phyloP scores from a whole-genome alignment of 2,888 invertebrate species.

The Baronia brevicornis region DNA sequence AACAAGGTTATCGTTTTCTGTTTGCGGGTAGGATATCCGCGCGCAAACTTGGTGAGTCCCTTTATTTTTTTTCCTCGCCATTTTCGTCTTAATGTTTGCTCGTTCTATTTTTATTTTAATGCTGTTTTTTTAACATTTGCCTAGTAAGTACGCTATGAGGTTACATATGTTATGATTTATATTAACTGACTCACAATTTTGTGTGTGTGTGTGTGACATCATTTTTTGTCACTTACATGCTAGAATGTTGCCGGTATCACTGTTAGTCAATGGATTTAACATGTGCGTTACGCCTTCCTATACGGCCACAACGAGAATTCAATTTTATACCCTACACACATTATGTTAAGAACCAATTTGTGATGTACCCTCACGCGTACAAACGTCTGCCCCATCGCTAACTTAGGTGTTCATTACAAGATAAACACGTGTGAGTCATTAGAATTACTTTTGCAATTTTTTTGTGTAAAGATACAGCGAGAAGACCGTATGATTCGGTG shows the following conservation, averaged over 20 bases:
- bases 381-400: conserved; percentile 6
- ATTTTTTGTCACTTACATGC: conserved; percentile 8
- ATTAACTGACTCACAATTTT: conserved; percentile 27
- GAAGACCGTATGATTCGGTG: too few relatives aligned
- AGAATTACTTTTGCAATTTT: too few relatives aligned
- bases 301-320: background rate
- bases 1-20: conserved; percentile 58
- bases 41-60: conserved; percentile 29
- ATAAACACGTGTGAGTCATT: conserved; percentile 10
- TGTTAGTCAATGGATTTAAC: conserved; percentile 17
- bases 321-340: background rate
- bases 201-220: conserved; percentile 27
- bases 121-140: too few relatives aligned
- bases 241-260: conserved; percentile 11
- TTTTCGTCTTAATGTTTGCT: conserved; percentile 28
- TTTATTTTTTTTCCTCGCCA: conserved; percentile 29
- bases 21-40: conserved; percentile 58
- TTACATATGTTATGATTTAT: conserved; percentile 32
- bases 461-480: too few relatives aligned
- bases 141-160: too few relatives aligned
- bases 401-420: conserved; percentile 11
- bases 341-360: background rate
- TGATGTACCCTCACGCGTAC: background rate
- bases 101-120: too few relatives aligned
- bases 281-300: conserved; percentile 6